Conservation (phyloP, 2,888 invertebrate genomes). For the Cantharis rufa region DNA sequence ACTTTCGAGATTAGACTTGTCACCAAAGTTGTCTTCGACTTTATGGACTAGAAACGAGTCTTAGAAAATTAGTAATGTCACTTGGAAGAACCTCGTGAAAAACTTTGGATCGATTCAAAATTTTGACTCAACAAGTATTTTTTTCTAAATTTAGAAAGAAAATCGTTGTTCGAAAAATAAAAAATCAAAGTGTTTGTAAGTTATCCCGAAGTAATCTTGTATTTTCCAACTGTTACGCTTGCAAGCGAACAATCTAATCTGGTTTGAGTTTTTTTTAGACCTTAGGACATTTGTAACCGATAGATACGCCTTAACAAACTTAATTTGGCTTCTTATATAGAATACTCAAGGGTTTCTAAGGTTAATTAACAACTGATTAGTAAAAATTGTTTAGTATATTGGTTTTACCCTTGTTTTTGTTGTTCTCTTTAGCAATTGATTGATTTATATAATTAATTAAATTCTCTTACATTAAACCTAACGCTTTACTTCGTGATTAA, state of each 20-base stretch:
- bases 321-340: constrained; percentile 40
- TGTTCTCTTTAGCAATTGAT: constrained; percentile 34
- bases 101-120: not conserved
- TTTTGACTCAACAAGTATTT: not conserved
- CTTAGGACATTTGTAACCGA: constrained; percentile 40
- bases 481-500: constrained; percentile 11
- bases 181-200: not conserved
- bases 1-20: not conserved
- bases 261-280: constrained; percentile 29
- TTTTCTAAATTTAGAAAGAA: not conserved
- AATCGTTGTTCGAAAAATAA: not conserved
- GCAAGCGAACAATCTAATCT: constrained; percentile 34
- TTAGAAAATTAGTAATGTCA: not conserved
- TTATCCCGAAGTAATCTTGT: constrained; percentile 27
- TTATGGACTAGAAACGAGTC: not conserved
- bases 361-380: constrained; percentile 49
- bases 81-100: not conserved
- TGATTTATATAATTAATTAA: constrained; percentile 39
- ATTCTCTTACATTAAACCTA: constrained; percentile 20
- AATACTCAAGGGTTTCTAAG: constrained; percentile 35
- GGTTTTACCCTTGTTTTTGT: constrained; percentile 40
- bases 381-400: constrained; percentile 41
- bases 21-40: not conserved
- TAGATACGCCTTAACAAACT: constrained; percentile 41
- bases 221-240: constrained; percentile 32